phyloP scores from a whole-genome alignment of 2,888 invertebrate genomes.

The Lasioglossum lativentre region DNA sequence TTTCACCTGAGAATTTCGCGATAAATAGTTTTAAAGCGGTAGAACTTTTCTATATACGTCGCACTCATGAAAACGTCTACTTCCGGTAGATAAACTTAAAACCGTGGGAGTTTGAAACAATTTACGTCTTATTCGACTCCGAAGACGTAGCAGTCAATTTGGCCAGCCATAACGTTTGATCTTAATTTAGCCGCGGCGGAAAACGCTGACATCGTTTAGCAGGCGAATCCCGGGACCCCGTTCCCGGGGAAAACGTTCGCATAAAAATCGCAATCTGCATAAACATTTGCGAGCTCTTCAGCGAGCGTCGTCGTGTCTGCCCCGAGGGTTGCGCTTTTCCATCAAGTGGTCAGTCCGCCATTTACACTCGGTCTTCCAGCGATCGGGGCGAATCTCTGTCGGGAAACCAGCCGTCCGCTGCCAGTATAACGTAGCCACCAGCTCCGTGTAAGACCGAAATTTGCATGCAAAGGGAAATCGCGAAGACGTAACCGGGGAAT shows the following conservation, averaged over 20 bases:
- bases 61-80: neutral
- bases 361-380: conserved; percentile 32
- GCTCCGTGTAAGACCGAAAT: conserved; percentile 23
- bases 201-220: neutral
- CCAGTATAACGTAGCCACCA: conserved; percentile 1
- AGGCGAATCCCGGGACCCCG: neutral
- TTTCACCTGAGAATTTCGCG: neutral
- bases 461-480: conserved; percentile 44
- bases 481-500: neutral
- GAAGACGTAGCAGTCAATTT: neutral
- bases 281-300: conserved; percentile 1
- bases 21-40: neutral
- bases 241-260: neutral
- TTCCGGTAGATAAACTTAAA: neutral
- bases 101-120: neutral
- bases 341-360: conserved; percentile 3
- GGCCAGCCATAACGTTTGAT: neutral
- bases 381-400: conserved; percentile 15
- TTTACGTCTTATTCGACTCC: neutral
- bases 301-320: neutral
- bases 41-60: no score
- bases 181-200: neutral
- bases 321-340: neutral
- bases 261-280: conserved; percentile 2
- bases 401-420: neutral